Conservation (phyloP, 1,140 invertebrate genomes). For the Galendromus occidentalis region DNA sequence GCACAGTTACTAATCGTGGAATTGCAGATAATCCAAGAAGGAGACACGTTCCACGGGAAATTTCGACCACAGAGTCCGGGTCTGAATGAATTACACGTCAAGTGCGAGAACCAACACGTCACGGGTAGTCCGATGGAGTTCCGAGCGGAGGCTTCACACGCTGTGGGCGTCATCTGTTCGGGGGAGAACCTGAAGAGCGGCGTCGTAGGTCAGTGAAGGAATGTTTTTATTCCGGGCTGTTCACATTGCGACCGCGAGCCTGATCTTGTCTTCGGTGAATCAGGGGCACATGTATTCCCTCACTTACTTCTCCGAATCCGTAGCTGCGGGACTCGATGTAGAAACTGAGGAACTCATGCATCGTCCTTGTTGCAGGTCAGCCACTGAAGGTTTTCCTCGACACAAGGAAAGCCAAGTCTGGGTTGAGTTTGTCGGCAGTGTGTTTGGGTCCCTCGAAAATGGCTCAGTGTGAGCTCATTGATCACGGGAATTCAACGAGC, state of each 20-base stretch:
- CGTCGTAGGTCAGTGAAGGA: slow-evolving; percentile 24
- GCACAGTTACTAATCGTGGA: too few species aligned
- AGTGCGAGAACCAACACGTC: slow-evolving; percentile 30
- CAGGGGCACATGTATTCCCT: too few species aligned
- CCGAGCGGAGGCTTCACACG: slow-evolving; percentile 27
- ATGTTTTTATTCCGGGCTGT: too few species aligned
- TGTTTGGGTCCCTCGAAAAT: slow-evolving; percentile 33
- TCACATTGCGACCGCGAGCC: too few species aligned
- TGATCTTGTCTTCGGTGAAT: too few species aligned
- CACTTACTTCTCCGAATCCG: too few species aligned
- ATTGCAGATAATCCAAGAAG: too few species aligned
- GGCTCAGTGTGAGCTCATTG: slow-evolving; percentile 33
- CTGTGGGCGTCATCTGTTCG: slow-evolving; percentile 29
- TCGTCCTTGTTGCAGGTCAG: background rate
- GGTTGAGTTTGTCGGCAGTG: slow-evolving; percentile 32
- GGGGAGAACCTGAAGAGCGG: slow-evolving; percentile 30
- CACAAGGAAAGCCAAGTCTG: slow-evolving; percentile 32
- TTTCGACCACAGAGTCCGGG: slow-evolving; percentile 19
- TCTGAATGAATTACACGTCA: slow-evolving; percentile 32
- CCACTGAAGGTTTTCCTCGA: slow-evolving; percentile 30
- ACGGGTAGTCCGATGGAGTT: slow-evolving; percentile 31
- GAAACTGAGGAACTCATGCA: too few species aligned
- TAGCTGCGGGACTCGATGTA: too few species aligned
- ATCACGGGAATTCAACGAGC: slow-evolving; percentile 33
- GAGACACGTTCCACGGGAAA: background rate